These are phyloP conservation scores for Euglossa dilemma DNA, from an alignment of 1,140 invertebrate genomes.

Conservation along the genomic window DNA sequence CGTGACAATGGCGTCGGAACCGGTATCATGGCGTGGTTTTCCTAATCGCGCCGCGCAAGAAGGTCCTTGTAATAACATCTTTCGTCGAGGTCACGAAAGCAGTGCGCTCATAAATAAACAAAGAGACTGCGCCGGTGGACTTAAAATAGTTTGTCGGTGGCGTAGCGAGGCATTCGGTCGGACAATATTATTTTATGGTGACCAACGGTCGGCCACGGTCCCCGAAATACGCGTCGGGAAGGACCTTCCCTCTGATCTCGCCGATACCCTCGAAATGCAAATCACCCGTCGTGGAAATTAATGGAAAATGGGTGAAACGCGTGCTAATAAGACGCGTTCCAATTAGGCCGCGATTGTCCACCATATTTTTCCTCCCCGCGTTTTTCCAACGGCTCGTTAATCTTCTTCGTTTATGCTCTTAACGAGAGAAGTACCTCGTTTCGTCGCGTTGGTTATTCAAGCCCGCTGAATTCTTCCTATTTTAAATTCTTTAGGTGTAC, in stretches of 20 bases:
- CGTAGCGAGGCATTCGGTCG: slow-evolving; percentile 58
- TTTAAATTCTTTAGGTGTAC: no score
- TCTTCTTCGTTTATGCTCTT: slow-evolving; percentile 22
- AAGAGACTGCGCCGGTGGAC: slow-evolving; percentile 30
- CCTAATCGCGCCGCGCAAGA: slow-evolving; percentile 51
- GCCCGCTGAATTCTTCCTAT: not conserved
- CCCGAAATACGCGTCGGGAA: slow-evolving; percentile 27
- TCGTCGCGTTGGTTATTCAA: not conserved
- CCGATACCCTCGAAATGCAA: slow-evolving; percentile 44
- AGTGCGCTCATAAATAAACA: slow-evolving; percentile 65
- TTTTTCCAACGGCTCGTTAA: slow-evolving; percentile 8
- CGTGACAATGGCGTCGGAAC: slow-evolving; percentile 39
- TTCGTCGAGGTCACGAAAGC: slow-evolving; percentile 51
- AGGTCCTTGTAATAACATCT: slow-evolving; percentile 69
- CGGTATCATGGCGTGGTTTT: slow-evolving; percentile 50
- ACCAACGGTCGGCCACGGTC: slow-evolving; percentile 25
- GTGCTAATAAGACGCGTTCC: slow-evolving; percentile 3
- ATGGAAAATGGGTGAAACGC: not conserved
- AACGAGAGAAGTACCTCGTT: slow-evolving; percentile 1
- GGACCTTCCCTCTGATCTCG: slow-evolving; percentile 27
- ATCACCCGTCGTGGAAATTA: slow-evolving; percentile 8
- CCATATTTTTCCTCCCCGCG: slow-evolving; percentile 13
- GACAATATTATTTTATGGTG: slow-evolving; percentile 71
- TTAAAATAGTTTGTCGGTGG: slow-evolving; percentile 60
- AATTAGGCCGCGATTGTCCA: not conserved